phyloP scores from a whole-genome alignment of 2,888 invertebrate species.

The Latheticus oryzae region DNA sequence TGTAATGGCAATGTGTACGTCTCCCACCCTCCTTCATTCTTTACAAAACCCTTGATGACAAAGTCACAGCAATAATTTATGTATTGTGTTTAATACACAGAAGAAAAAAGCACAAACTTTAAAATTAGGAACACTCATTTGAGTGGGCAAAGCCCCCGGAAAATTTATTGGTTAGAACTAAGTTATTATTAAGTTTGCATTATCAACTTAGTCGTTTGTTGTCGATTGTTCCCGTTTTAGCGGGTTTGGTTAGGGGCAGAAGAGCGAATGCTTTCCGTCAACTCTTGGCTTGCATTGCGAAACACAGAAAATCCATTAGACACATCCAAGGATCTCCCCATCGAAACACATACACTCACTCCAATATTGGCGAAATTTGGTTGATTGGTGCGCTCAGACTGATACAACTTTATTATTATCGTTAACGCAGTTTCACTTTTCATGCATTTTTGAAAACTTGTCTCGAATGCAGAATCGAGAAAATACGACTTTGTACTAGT shows the following conservation, averaged over 20 bases:
- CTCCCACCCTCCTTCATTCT: slow-evolving; percentile 18
- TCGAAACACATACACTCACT: slow-evolving; percentile 35
- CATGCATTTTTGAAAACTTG: slow-evolving; percentile 35
- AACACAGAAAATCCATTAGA: slow-evolving; percentile 66
- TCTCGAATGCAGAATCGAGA: too few species aligned
- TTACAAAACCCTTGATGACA: slow-evolving; percentile 32
- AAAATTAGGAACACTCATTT: slow-evolving; percentile 50
- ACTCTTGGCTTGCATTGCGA: slow-evolving; percentile 60
- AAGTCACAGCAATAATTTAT: slow-evolving; percentile 44
- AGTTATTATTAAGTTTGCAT: slow-evolving; percentile 62
- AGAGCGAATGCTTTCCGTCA: slow-evolving; percentile 54
- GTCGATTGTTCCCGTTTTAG: slow-evolving; percentile 58
- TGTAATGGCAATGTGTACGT: slow-evolving; percentile 33
- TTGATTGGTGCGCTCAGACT: slow-evolving; percentile 43
- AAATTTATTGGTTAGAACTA: slow-evolving; percentile 55
- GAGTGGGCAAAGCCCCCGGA: slow-evolving; percentile 47
- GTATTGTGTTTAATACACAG: slow-evolving; percentile 30
- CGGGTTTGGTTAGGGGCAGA: slow-evolving; percentile 51
- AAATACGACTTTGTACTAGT: too few species aligned
- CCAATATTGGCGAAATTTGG: slow-evolving; percentile 39
- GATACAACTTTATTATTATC: slow-evolving; percentile 40
- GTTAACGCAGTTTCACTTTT: slow-evolving; percentile 36
- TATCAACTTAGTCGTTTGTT: slow-evolving; percentile 61
- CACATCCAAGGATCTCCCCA: slow-evolving; percentile 58
- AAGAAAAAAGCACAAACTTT: slow-evolving; percentile 45